Evolutionary conservation across 2,113 vertebrate species (phyloP), one percentile per base, ranked within the genome.

Genomic region (Nyctibius bracteatus): DNA sequence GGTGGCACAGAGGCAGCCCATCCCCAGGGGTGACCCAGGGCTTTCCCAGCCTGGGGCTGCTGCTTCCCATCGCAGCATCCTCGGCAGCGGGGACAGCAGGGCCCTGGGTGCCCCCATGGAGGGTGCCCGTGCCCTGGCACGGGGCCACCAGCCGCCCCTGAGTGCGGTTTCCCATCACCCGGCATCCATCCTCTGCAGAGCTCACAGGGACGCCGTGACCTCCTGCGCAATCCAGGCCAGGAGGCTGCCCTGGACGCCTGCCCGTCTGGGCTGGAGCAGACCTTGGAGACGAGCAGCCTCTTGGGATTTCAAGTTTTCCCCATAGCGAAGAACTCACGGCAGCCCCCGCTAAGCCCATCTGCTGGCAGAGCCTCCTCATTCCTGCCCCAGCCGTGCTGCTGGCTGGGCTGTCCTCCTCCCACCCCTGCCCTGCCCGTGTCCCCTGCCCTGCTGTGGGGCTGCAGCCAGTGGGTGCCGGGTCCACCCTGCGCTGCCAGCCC

Each of bases 41-140:
- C 49, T 92, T 78, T 21, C 39, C 59, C 59, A 78, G 54, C 22
- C 27, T 35, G 24, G 61, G 43, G 73, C 49, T 84, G 78, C 51
- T 58, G 81, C 68, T 94, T 66, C 31, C 25, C 41, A 18, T 14
- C 3, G 0, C 16, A 73, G 31, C 30, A 46, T 16, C 74, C 58
- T 25, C 5, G 1, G 63, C 43, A 62, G 33, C 0, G 0, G 5
- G 19, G 14, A 31, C 33, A 66, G 14, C 46, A 8, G 44, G 27
- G 10, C 41, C 14, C 14, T 37, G 19, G 15, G 27, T 65, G 23
- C 9, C 39, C 14, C 24, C 62, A 35, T 0, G 2, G 54, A 81
- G 46, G 55, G 72, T 88, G n/a, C 41, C 55, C 0, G 0, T 10
- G 24, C 12, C 23, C 54, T 16, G 28, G 31, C 7, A 3, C 0